These are phyloP conservation scores for Dromaius novaehollandiae DNA, from an alignment of 2,113 vertebrate genomes.

Conservation along the genomic window DNA sequence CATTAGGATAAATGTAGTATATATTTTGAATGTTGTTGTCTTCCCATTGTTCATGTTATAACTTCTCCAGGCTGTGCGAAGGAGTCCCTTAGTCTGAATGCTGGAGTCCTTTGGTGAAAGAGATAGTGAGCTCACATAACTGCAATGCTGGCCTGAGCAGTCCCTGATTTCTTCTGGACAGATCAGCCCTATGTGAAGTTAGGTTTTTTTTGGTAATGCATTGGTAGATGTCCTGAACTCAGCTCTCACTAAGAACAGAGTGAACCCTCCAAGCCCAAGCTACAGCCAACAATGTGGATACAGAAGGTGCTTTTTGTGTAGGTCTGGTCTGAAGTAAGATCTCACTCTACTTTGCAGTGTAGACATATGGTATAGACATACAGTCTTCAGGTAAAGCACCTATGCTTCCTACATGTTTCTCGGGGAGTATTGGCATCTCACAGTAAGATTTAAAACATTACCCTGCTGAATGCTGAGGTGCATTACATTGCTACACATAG, in stretches of 20 bases:
- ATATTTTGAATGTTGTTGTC: not conserved
- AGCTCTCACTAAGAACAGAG: not conserved
- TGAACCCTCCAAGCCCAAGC: not conserved
- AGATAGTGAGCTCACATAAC: no score
- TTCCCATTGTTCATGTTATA: not conserved
- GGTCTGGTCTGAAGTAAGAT: not conserved
- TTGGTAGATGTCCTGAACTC: not conserved
- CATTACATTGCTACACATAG: not conserved
- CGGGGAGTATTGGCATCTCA: accelerated
- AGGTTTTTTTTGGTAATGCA: not conserved
- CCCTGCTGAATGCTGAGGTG: not conserved
- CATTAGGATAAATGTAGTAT: not conserved
- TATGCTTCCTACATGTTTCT: not conserved
- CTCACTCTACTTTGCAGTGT: not conserved
- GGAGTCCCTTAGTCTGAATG: not conserved
- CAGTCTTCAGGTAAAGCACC: not conserved
- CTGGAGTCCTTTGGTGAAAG: not conserved
- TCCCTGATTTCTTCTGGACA: not conserved
- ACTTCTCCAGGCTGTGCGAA: not conserved
- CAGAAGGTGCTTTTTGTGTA: not conserved
- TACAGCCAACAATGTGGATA: not conserved
- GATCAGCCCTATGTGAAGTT: not conserved
- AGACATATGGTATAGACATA: not conserved
- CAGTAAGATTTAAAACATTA: not conserved
- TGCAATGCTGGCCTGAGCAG: not conserved